Conservation (phyloP, 2,113 vertebrate genomes). For the Myrmecophaga tridactyla region DNA sequence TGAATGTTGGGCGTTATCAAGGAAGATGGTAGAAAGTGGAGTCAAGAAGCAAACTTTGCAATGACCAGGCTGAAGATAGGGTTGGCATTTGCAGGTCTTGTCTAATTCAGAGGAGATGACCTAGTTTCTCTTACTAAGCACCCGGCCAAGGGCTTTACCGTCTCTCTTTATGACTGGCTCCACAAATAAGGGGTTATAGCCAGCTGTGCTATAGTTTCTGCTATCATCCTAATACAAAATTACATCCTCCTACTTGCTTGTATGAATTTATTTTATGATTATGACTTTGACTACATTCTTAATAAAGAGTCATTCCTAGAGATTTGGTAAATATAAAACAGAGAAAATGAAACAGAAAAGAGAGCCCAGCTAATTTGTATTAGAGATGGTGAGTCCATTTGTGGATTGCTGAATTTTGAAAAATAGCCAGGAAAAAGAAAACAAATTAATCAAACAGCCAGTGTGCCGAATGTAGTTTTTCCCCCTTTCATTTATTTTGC, state of each 20-base stretch:
- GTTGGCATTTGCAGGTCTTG: neutral
- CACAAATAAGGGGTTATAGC: neutral
- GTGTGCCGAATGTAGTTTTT: neutral
- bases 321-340: slow-evolving; percentile 7
- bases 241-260: neutral
- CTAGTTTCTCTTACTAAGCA: slow-evolving; percentile 4
- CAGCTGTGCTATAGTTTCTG: neutral
- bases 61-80: neutral
- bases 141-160: neutral
- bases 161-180: neutral
- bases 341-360: slow-evolving; percentile 57
- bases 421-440: slow-evolving; percentile 41
- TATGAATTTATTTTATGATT: slow-evolving; percentile 28
- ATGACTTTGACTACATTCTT: slow-evolving; percentile 38
- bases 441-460: slow-evolving; percentile 47
- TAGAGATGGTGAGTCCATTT: slow-evolving; percentile 41
- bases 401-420: slow-evolving; percentile 57
- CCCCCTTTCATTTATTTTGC: slow-evolving; percentile 22
- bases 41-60: neutral
- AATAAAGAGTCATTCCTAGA: slow-evolving; percentile 36
- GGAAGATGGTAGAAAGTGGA: neutral
- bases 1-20: neutral
- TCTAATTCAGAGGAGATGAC: slow-evolving; percentile 15
- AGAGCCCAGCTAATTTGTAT: slow-evolving; percentile 45
- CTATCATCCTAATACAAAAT: slow-evolving; percentile 21